A percentile compares a stretch with the other conserved stretches of the same genome.
phyloP scores from a whole-genome alignment of 2,113 vertebrate species.

The Oncorhynchus tshawytscha region DNA sequence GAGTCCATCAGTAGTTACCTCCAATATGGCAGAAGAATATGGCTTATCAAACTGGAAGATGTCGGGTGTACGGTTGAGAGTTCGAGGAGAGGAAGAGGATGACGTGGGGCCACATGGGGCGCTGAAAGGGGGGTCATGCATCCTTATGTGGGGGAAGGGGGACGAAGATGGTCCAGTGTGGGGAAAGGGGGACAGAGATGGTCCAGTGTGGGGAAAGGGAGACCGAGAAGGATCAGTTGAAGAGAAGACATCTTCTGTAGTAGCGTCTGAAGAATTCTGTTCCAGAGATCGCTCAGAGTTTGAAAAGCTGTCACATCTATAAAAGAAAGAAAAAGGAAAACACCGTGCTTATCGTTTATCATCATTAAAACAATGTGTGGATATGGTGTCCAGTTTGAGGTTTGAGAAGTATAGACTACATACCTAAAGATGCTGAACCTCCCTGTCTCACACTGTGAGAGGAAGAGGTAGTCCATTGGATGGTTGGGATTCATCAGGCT shows the following conservation, averaged over 20 bases:
- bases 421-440: slow-evolving; percentile 63
- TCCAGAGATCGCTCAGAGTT: slow-evolving; percentile 90
- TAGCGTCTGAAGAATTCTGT: slow-evolving; percentile 83
- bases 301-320: slow-evolving; percentile 87
- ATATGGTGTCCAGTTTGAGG: not conserved
- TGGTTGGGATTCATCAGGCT: slow-evolving; percentile 80
- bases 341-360: not conserved
- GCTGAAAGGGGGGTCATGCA: slow-evolving; percentile 61
- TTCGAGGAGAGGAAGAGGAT: slow-evolving; percentile 38
- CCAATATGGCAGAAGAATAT: slow-evolving; percentile 55
- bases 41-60: slow-evolving; percentile 77
- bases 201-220: not conserved
- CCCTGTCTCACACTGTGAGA: slow-evolving; percentile 91
- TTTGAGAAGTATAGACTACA: slow-evolving; percentile 21
- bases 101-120: slow-evolving; percentile 55
- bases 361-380: not conserved
- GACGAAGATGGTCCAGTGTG: slow-evolving; percentile 33
- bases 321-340: slow-evolving; percentile 36
- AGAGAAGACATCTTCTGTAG: slow-evolving; percentile 76
- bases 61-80: slow-evolving; percentile 47
- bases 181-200: slow-evolving; percentile 41
- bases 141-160: slow-evolving; percentile 25
- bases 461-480: slow-evolving; percentile 90
- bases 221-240: slow-evolving; percentile 61
- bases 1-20: slow-evolving; percentile 57